Evolutionary conservation across 2,888 invertebrate species (phyloP), one percentile per base, ranked within the genome.

Genomic region (Diploptera punctata): DNA sequence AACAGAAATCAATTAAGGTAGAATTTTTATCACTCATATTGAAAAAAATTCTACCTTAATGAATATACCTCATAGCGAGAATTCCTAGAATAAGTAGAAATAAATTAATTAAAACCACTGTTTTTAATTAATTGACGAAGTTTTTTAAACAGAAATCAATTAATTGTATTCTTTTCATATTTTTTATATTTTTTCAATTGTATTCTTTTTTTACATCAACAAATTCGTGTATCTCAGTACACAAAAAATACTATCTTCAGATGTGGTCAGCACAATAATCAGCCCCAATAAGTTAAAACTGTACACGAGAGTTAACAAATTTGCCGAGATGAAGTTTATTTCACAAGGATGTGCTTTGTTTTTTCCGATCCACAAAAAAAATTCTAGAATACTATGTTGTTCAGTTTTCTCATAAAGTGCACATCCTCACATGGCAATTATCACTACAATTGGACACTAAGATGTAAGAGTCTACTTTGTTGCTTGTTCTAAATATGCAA

Each of bases 401-500:
- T n/a, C n/a, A n/a, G n/a, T n/a, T n/a, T 52, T 52, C 52, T 52
- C 21, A 21, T 62, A 62, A 52, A 65, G 49, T 70, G 62, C 67
- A 67, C 44, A 33, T 60, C 67, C 57, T 43, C 67, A 38, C 54
- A 26, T 67, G 49, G 61, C 33, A 52, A 61, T 38, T 67, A 68
- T 72, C 62, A 49, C 61, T 54, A 68, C 68, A 33, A 49, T 21
- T 33, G n/a, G 10, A 3, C 26, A 47, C 26, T 26, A 65, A 65
- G n/a, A n/a, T 44, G 44, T 7, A 43, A n/a, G 5, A 47, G 75
- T 83, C 89, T 92, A 95, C 89, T 95, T 94, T 75, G 92, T 91
- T 9, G 95, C 86, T 71, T 88, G 83, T 85, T 95, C 92, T 79
- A 98, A 86, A 84, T 98, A 99, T 43, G 98, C 95, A 80, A 99